Evolutionary conservation across 2,797 vertebrate species (phyloP).

Genomic region (Lacerta agilis): DNA sequence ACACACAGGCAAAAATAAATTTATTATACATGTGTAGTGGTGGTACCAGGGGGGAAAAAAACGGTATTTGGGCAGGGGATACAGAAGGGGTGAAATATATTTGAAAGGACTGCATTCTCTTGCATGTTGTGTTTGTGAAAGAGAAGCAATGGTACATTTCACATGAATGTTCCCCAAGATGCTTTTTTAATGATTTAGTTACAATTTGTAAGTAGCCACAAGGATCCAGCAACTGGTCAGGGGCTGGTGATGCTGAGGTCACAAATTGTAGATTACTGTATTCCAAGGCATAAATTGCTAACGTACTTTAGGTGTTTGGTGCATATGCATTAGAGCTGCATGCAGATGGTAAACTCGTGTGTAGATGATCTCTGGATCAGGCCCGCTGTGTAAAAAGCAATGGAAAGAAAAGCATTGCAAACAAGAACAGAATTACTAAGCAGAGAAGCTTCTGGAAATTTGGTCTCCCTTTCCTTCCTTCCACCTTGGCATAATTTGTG

Average conservation of each 20-base stretch:
- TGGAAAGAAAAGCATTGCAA: neutral
- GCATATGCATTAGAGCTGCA: neutral
- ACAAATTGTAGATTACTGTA: neutral
- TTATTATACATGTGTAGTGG: neutral
- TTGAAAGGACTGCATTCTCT: neutral
- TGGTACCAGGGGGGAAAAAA: neutral
- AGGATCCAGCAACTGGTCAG: too few species aligned
- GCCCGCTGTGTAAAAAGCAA: neutral
- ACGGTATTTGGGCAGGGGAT: neutral
- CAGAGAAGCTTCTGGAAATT: neutral
- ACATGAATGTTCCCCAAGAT: neutral
- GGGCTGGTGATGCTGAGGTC: too few species aligned
- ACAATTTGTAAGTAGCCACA: too few species aligned
- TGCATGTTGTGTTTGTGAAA: neutral
- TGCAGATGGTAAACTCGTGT: neutral
- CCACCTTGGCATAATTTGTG: slow-evolving; percentile 1
- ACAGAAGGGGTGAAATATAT: neutral
- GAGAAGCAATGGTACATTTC: neutral
- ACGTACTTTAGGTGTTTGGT: neutral
- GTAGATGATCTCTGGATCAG: neutral
- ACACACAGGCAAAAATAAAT: neutral
- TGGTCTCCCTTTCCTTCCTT: neutral
- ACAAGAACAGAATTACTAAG: neutral
- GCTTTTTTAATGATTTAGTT: too few species aligned
- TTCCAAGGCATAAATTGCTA: too few species aligned